Conservation (phyloP, 2,797 vertebrate genomes). For the Silurus aristotelis region DNA sequence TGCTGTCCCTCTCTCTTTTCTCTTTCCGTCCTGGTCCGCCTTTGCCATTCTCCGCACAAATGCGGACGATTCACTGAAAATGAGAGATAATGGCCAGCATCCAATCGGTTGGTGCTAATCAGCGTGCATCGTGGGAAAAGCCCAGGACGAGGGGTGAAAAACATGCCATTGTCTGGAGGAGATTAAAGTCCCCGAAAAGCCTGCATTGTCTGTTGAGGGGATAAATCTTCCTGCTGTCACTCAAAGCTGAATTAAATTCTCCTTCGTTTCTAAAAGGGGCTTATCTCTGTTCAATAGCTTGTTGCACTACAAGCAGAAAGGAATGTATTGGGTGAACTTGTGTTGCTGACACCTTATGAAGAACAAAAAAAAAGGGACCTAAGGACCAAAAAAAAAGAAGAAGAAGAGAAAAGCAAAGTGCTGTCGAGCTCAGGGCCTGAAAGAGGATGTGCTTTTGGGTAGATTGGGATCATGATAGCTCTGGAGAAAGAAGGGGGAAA, state of each 20-base stretch:
- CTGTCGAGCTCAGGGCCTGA: slow-evolving; percentile 59
- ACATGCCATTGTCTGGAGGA: slow-evolving; percentile 92
- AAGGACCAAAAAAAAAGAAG: slow-evolving; percentile 67
- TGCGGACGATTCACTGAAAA: slow-evolving; percentile 73
- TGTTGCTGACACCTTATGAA: slow-evolving; percentile 77
- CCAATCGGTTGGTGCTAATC: slow-evolving; percentile 88
- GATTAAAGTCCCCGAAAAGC: slow-evolving; percentile 95
- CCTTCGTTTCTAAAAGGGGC: slow-evolving; percentile 95
- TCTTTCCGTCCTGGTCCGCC: slow-evolving; percentile 46
- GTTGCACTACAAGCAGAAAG: slow-evolving; percentile 89
- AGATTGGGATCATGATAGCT: slow-evolving; percentile 52
- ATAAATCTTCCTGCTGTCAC: slow-evolving; percentile 99
- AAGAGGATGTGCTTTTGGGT: slow-evolving; percentile 73
- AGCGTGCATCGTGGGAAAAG: slow-evolving; percentile 97
- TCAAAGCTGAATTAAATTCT: slow-evolving; percentile 99
- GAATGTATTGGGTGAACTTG: slow-evolving; percentile 85
- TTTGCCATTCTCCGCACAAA: slow-evolving; percentile 65
- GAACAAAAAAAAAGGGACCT: slow-evolving; percentile 65
- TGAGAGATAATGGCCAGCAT: slow-evolving; percentile 88
- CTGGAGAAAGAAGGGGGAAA: slow-evolving; percentile 37
- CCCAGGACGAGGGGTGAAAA: slow-evolving; percentile 83
- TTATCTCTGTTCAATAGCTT: slow-evolving; percentile 99
- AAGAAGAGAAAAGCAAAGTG: slow-evolving; percentile 59
- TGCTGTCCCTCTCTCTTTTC: slow-evolving; percentile 50
- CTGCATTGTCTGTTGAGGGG: slow-evolving; percentile 92